Evolutionary conservation across 2,113 vertebrate genomes (phyloP).

Genomic region (Nannospalax galili): DNA sequence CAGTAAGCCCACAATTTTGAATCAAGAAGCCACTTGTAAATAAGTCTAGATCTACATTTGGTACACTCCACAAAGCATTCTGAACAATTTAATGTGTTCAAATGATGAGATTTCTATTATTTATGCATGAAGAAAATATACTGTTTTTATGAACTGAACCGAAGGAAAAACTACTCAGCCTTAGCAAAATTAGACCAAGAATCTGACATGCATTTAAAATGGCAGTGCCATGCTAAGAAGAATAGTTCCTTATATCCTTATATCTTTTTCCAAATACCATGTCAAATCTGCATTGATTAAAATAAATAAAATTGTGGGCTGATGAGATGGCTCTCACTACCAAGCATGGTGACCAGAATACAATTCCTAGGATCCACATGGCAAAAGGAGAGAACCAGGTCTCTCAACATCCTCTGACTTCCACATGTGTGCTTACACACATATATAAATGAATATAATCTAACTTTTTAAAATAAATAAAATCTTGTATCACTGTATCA

Average conservation of each 20-base stretch:
- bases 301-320: not conserved
- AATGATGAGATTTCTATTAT: conserved; percentile 60
- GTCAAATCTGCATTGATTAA: conserved; percentile 49
- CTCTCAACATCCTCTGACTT: not conserved
- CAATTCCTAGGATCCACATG: too few species aligned
- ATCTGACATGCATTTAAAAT: conserved; percentile 38
- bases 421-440: not conserved
- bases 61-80: conserved; percentile 41
- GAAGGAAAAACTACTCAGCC: conserved; percentile 42
- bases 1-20: conserved; percentile 17
- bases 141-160: conserved; percentile 49
- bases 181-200: conserved; percentile 43
- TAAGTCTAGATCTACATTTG: conserved; percentile 54
- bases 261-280: conserved; percentile 23
- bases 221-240: conserved; percentile 11
- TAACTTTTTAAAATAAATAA: not conserved
- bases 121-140: conserved; percentile 66
- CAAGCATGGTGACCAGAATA: not conserved
- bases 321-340: not conserved
- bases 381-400: not conserved
- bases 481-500: conserved; percentile 37
- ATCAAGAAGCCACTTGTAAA: not conserved
- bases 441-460: not conserved
- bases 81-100: conserved; percentile 48
- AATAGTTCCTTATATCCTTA: conserved; percentile 23